Evolutionary conservation across 2,113 vertebrate genomes (phyloP).

Genomic region (Brachypteracias leptosomus): DNA sequence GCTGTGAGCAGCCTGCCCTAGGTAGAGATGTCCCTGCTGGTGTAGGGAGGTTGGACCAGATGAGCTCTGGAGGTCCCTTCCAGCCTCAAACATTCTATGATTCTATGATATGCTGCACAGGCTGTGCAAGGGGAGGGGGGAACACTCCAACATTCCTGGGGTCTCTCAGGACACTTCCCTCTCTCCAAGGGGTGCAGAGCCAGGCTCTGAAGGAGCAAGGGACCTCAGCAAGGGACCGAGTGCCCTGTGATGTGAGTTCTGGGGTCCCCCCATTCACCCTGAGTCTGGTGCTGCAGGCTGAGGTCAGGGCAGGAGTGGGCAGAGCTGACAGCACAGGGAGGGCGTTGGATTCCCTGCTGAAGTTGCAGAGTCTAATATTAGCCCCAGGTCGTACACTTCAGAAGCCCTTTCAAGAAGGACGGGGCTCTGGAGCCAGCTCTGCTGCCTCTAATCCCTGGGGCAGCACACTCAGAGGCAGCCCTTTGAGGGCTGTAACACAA

Average conservation of each 20-base stretch:
- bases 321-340: not conserved
- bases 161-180: not conserved
- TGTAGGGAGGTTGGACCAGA: too few relatives aligned
- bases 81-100: too few relatives aligned
- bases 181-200: not conserved
- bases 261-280: not conserved
- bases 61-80: too few relatives aligned
- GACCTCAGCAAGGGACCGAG: not conserved
- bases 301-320: not conserved
- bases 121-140: not conserved
- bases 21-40: too few relatives aligned
- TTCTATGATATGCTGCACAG: too few relatives aligned
- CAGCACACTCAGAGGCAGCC: not conserved
- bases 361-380: conserved; percentile 18
- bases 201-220: not conserved
- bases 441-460: not conserved
- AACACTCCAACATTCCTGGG: not conserved
- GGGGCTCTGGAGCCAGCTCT: not conserved
- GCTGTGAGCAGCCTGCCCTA: too few relatives aligned
- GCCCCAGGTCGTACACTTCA: not conserved
- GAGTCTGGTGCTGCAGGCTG: not conserved
- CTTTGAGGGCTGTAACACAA: conserved; percentile 3
- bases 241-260: not conserved
- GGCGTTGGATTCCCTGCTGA: not conserved
- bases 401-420: conserved; percentile 12